Percentiles rank a stretch among this genome's conserved stretches.
Evolutionary conservation across 2,888 invertebrate genomes (phyloP).

Genomic region (Tiphia femorata): DNA sequence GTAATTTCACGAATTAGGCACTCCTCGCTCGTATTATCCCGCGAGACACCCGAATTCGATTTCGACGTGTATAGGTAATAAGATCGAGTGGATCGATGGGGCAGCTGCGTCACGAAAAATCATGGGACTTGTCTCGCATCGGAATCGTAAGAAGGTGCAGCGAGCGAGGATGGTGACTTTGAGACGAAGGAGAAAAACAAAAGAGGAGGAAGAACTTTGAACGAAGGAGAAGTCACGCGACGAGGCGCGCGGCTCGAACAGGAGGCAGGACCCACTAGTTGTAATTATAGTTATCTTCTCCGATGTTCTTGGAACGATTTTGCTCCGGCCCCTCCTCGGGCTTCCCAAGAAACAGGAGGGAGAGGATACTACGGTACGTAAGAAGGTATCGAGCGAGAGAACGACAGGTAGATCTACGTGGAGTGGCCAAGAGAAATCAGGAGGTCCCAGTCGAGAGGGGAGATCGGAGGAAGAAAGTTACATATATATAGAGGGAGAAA

Average conservation of each 20-base stretch:
- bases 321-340: conserved; percentile 47
- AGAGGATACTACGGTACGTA: conserved; percentile 14
- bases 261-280: conserved; percentile 46
- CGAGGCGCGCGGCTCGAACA: conserved; percentile 35
- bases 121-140: too few species aligned
- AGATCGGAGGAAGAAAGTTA: conserved; percentile 53
- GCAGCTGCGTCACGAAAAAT: too few species aligned
- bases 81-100: too few species aligned
- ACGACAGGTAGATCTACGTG: conserved; percentile 29
- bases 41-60: too few species aligned
- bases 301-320: conserved; percentile 58
- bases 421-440: conserved; percentile 41
- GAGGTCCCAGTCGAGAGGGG: conserved; percentile 31
- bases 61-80: too few species aligned
- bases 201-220: conserved; percentile 5
- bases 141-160: too few species aligned
- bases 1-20: too few species aligned
- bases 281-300: conserved; percentile 58
- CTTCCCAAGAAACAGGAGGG: conserved; percentile 52
- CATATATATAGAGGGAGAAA: conserved; percentile 40
- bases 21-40: too few species aligned
- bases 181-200: too few species aligned
- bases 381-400: conserved; percentile 21
- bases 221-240: conserved; percentile 34
- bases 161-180: too few species aligned